Base-by-base conservation (phyloP, 2,888 invertebrate genomes). In the Scaptomyza cyrtandrae region DNA sequence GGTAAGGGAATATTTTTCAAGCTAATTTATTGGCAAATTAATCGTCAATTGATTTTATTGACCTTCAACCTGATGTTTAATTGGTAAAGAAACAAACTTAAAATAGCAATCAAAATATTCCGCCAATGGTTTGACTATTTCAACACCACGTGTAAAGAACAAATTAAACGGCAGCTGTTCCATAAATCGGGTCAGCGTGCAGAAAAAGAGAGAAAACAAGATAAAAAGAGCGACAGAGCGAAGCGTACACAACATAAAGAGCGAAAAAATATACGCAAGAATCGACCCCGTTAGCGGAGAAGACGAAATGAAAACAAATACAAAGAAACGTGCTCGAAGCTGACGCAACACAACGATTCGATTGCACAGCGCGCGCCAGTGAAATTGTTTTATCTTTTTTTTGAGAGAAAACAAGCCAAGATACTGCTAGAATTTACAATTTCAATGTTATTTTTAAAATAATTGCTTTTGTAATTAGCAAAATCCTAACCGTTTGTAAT, bases 1-100 rank as follows among this genome's bases (percentile, higher is more conserved):
- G 24, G 6, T 4, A 14, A 6, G 11, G 14, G 13, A 35, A 35
- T 13, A 35, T 6, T 33, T 33, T 24, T 35, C 19, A 7, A 9
- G 3, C 0, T 4, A 37, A 13, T 44, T 31, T 11, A 41, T 31
- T 13, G 29, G n/a, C n/a, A n/a, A n/a, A 53, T 31, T 27, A 33
- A 52, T 50, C 54, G 66, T 74, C 59, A 66, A 63, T 55, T 33
- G 41, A 29, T 11, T 14, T n/a, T n/a, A n/a, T n/a, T n/a, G n/a
- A n/a, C n/a, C n/a, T n/a, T n/a, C n/a, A 1, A 19, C 14, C 10
- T 35, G 5, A 13, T 39, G 19, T 49, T 41, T 19, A 48, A 65
- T 56, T 56, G 31, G 27, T n/a, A 19, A n/a, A 19, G 9, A 35
- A 35, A 35, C 16, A n/a, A n/a, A n/a, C n/a, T n/a, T n/a, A n/a